Percentiles rank a stretch among this genome's conserved stretches.
Evolutionary conservation across 2,113 vertebrate genomes (phyloP).

Genomic region (Nestor notabilis): DNA sequence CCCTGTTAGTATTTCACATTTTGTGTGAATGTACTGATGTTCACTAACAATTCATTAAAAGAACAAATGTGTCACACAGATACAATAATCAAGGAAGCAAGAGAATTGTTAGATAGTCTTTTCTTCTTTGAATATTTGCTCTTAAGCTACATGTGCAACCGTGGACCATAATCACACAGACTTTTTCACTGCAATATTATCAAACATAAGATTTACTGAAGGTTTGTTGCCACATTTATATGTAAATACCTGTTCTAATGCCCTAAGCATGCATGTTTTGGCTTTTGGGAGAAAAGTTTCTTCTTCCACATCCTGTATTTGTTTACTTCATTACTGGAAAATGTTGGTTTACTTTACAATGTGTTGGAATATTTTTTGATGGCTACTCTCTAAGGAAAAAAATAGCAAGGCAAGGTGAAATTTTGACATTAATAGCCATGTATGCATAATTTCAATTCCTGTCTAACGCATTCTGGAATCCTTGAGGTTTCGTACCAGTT

Average conservation of each 20-base stretch:
- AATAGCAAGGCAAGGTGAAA: not conserved
- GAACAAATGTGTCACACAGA: not conserved
- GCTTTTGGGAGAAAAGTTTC: not conserved
- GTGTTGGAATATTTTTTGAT: not conserved
- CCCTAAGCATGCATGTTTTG: not conserved
- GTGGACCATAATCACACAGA: not conserved
- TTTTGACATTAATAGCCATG: rapidly evolving
- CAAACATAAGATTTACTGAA: not conserved
- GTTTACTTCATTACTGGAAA: not conserved
- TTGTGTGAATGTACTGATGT: not conserved
- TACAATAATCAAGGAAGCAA: not conserved
- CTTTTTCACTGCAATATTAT: not conserved
- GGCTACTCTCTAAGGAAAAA: not conserved
- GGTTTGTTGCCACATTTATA: not conserved
- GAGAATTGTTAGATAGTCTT: not conserved
- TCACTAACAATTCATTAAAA: not conserved
- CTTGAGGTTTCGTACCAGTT: rapidly evolving
- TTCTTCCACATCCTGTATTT: not conserved
- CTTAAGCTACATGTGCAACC: not conserved
- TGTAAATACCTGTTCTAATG: not conserved
- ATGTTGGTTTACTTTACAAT: not conserved
- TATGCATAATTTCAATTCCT: not conserved
- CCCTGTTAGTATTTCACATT: not conserved
- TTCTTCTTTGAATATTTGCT: not conserved
- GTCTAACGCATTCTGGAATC: not conserved